Base-by-base conservation (phyloP, 2,797 vertebrate species). In the Pampus argenteus region DNA sequence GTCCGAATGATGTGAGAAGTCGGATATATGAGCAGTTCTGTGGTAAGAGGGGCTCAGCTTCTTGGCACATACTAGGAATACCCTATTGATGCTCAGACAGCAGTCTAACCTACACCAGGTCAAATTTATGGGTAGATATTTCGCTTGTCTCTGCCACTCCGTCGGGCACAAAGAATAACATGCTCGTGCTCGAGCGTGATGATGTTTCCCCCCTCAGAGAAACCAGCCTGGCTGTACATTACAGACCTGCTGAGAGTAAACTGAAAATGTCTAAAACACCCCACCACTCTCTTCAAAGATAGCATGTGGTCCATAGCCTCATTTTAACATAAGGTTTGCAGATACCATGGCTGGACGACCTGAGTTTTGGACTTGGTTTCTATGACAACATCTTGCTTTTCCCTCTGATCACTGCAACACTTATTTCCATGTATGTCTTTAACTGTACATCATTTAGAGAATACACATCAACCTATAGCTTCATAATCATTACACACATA, bases 71-170 rank as follows among this genome's bases (percentile, higher is more conserved):
- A 58, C 65, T 74, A 71, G 80, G 65, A 72, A 50, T 76, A 76
- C 72, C 56, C 81, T 63, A 76, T 50, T 88, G 89, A 91, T 83
- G 83, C 87, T 71, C 51, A 50, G 81, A 76, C 86, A 89, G 84
- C 72, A 81, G 75, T 68, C 84, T 50, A 65, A 79, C 61, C 60
- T 66, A 82, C 83, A 80, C 55, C 8, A 28, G 87, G 79, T 90
- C 68, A 89, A 78, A 91, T 92, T 86, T 87, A 90, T 84, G 84
- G 79, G 78, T 79, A 72, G 86, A 90, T 84, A 81, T 87, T 91
- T 79, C 85, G 62, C 83, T 88, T 59, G 85, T 88, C 88, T 85
- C 73, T 89, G 76, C 84, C 87, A 87, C 87, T 86, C 79, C 79
- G 64, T 23, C 61, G 71, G 80, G 83, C 48, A 86, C 85, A 88